Percentiles rank a stretch among this genome's conserved stretches.
Conservation (phyloP, 2,113 vertebrate species). For the Seriola rivoliana region DNA sequence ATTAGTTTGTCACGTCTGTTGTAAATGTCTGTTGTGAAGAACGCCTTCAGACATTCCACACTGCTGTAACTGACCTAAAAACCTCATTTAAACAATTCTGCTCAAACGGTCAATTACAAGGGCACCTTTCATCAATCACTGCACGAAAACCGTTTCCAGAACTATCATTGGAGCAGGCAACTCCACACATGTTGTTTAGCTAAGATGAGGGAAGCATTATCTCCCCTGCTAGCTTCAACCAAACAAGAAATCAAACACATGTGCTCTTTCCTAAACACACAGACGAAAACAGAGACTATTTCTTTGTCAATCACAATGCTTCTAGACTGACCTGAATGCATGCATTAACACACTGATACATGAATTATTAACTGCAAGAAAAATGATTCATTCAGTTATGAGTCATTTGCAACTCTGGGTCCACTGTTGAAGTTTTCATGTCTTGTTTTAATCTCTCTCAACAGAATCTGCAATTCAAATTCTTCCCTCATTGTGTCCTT, state of each 20-base stretch:
- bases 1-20: neutral
- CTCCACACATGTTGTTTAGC: neutral
- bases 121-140: neutral
- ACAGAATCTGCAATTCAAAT: neutral
- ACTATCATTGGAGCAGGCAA: neutral
- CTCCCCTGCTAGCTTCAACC: neutral
- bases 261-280: neutral
- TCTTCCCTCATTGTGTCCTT: neutral
- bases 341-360: neutral
- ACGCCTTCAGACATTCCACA: neutral
- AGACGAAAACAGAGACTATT: neutral
- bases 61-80: neutral
- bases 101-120: neutral
- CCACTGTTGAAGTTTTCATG: neutral
- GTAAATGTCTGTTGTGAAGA: neutral
- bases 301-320: neutral
- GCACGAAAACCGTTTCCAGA: neutral
- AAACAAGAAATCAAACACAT: neutral
- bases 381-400: neutral
- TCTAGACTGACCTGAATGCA: neutral
- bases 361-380: neutral
- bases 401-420: too few relatives aligned
- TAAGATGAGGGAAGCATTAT: neutral
- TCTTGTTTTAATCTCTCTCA: neutral
- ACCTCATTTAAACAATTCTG: slow-evolving; percentile 3